Conservation (phyloP, 2,888 invertebrate species). For the Holacanthella duospinosa region DNA sequence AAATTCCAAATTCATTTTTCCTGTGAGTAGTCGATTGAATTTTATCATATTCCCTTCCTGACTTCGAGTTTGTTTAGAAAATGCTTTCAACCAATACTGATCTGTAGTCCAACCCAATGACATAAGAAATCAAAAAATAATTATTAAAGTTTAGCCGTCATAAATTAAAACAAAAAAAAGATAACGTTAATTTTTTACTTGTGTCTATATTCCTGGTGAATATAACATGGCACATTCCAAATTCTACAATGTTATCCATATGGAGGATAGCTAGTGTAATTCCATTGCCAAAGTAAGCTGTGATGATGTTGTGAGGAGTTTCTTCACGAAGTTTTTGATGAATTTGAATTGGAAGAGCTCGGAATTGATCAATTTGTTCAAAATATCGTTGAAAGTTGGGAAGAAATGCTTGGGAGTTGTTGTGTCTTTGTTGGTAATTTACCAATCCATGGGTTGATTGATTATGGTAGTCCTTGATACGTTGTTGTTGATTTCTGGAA, state of each 20-base stretch:
- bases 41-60: conserved; percentile 11
- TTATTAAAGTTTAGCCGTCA: too few relatives aligned
- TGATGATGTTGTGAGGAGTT: neutral
- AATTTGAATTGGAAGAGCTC: neutral
- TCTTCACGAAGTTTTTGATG: neutral
- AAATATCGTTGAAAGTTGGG: neutral
- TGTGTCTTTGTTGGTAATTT: too few relatives aligned
- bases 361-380: neutral
- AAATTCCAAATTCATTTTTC: conserved; percentile 8
- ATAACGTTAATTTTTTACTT: too few relatives aligned
- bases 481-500: too few relatives aligned
- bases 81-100: conserved; percentile 16
- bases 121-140: too few relatives aligned
- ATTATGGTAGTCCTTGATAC: too few relatives aligned
- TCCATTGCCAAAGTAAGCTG: neutral
- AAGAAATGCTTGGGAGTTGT: neutral
- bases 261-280: neutral
- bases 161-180: too few relatives aligned
- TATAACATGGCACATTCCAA: conserved; percentile 3
- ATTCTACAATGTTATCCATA: neutral
- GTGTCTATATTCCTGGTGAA: conserved; percentile 14
- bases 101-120: neutral
- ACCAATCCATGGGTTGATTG: too few relatives aligned
- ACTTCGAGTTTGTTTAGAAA: conserved; percentile 8
- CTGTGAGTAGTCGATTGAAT: conserved; percentile 15